Conservation (phyloP, 2,113 vertebrate species). For the Petaurus breviceps region DNA sequence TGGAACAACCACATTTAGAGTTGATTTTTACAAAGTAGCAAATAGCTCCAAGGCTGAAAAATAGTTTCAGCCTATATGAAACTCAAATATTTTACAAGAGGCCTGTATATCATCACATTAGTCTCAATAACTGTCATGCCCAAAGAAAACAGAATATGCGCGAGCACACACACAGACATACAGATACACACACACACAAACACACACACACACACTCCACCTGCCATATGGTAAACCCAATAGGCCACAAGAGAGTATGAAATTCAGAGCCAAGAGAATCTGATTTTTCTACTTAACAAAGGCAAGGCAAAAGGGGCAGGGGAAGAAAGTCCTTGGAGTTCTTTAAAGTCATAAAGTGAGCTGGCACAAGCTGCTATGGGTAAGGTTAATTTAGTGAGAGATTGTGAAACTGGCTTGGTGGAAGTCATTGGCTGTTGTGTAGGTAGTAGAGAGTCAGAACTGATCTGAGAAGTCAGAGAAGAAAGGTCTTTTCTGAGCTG, state of each 20-base stretch:
- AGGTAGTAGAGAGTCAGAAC: background rate
- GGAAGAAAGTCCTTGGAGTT: conserved; percentile 1
- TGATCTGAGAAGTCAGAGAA: background rate
- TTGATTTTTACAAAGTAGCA: conserved; percentile 35
- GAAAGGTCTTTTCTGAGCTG: background rate
- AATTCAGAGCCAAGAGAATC: background rate
- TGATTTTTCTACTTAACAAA: conserved; percentile 8
- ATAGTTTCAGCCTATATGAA: background rate
- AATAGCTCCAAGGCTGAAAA: background rate
- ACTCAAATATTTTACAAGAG: background rate
- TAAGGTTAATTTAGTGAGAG: background rate
- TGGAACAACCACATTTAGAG: background rate
- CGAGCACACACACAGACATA: background rate
- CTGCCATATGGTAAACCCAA: background rate
- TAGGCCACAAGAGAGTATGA: background rate
- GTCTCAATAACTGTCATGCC: background rate
- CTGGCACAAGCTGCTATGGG: background rate
- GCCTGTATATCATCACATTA: background rate
- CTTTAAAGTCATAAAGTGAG: background rate
- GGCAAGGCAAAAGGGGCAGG: background rate
- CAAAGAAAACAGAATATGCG: background rate
- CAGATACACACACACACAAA: background rate
- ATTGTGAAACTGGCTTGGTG: background rate
- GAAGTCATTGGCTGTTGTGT: background rate
- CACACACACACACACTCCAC: background rate